These are phyloP conservation scores for Norana najaformis DNA, from an alignment of 2,888 invertebrate genomes.

Conservation along the genomic window DNA sequence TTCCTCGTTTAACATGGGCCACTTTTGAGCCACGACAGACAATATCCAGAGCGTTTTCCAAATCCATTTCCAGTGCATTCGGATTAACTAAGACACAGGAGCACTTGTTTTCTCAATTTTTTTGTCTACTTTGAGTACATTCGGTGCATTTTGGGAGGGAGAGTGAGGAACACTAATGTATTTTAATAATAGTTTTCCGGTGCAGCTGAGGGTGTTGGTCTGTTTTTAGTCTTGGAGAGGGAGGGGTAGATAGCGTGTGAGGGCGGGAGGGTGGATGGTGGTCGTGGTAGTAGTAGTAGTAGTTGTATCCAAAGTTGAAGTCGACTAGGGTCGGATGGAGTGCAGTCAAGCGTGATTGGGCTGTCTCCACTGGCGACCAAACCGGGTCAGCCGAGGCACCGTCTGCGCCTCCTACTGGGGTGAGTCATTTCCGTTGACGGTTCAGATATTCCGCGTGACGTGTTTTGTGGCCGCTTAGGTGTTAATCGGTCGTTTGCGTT, in stretches of 20 bases:
- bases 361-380: neutral
- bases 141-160: neutral
- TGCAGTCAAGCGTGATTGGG: neutral
- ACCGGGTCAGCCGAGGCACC: neutral
- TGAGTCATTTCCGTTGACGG: neutral
- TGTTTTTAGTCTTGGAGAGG: neutral
- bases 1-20: neutral
- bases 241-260: neutral
- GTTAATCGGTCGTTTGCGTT: constrained; percentile 4
- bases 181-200: neutral
- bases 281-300: neutral
- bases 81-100: neutral
- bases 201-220: neutral
- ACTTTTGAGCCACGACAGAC: neutral
- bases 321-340: neutral
- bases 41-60: neutral
- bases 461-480: neutral
- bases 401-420: neutral
- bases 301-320: neutral
- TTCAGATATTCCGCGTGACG: constrained; percentile 3
- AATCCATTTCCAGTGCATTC: neutral
- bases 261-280: neutral
- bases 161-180: neutral
- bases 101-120: neutral
- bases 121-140: neutral